These are phyloP conservation scores for Halyomorpha halys DNA, from an alignment of 1,140 invertebrate species.

Conservation along the genomic window DNA sequence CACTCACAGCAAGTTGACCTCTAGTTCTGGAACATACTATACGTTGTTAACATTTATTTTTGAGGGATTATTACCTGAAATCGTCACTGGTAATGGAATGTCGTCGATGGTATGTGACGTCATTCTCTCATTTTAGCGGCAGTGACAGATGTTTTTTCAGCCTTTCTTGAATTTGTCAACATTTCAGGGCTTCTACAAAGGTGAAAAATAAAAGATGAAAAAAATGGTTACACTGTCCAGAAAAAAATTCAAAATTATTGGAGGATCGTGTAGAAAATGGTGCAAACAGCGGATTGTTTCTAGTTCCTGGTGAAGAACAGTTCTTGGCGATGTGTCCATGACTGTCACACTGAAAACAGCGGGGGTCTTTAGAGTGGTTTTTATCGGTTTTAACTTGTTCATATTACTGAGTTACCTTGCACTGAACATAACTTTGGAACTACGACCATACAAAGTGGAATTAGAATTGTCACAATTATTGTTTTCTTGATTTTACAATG, in stretches of 20 bases:
- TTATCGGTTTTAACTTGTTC: neutral
- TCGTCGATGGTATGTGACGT: neutral
- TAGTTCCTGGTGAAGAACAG: no score
- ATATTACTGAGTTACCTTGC: neutral
- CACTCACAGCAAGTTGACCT: neutral
- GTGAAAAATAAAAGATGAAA: neutral
- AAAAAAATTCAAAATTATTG: neutral
- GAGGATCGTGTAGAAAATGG: no score
- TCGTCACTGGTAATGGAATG: no score
- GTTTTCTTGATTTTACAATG: no score
- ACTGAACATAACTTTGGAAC: neutral
- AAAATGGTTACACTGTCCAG: neutral
- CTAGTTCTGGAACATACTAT: neutral
- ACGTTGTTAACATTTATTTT: neutral
- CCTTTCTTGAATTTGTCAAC: neutral
- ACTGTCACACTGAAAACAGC: no score
- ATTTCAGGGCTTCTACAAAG: neutral
- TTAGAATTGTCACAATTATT: neutral
- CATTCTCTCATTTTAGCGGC: neutral
- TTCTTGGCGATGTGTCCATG: no score
- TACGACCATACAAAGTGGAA: neutral
- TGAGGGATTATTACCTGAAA: neutral
- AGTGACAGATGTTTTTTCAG: neutral
- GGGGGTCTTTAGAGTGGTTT: no score
- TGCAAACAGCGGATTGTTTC: no score